Evolutionary conservation across 30 jellyfish, hydroid and myxozoan genomes (phyloP).

Genomic region (Haliclystus octoradiatus): DNA sequence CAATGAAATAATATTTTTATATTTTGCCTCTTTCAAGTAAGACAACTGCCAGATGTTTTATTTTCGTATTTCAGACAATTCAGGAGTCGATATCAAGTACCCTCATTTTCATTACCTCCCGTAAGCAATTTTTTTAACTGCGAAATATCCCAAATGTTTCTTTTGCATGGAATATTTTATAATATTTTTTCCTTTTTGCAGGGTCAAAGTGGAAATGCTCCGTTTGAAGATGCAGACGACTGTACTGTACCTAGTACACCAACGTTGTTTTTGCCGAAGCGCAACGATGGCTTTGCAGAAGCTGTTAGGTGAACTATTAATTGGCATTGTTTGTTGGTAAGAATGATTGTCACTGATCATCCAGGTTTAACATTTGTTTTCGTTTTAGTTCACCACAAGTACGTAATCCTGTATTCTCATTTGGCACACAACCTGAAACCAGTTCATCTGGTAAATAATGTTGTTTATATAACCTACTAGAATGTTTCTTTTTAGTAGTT

Average conservation of each 20-base stretch:
- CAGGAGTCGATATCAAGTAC: constrained; percentile 61
- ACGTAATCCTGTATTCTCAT: constrained; percentile 87
- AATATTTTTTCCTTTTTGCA: constrained; percentile 6
- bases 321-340: neutral
- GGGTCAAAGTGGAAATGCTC: constrained; percentile 94
- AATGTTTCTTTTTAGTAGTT: neutral
- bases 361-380: neutral
- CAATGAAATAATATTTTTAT: neutral
- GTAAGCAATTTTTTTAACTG: constrained; percentile 19
- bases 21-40: neutral
- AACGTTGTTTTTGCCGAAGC: constrained; percentile 75
- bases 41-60: no score
- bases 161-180: no score
- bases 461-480: neutral
- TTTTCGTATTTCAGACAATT: no score
- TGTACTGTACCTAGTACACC: constrained; percentile 98
- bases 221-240: constrained; percentile 91
- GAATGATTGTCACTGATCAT: no score
- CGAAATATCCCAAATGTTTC: neutral
- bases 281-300: constrained; percentile 96
- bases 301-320: constrained; percentile 72
- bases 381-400: constrained; percentile 78
- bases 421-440: constrained; percentile 3
- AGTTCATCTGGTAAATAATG: neutral
- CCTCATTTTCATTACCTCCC: constrained; percentile 86